Conservation (phyloP, 2,113 vertebrate genomes). For the Tetrax tetrax region DNA sequence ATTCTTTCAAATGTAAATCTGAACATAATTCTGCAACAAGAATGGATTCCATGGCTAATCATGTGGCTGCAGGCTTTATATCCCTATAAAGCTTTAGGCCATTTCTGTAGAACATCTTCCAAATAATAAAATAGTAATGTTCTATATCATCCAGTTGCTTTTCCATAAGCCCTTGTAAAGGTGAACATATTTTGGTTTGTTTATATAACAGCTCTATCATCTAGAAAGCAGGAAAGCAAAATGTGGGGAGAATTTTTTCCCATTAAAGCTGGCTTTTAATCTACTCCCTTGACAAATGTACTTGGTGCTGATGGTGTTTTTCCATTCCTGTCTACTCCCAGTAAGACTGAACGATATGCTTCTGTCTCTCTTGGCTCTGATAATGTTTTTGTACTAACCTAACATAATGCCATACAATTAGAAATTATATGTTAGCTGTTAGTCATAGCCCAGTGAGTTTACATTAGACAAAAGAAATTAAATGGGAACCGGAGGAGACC, state of each 20-base stretch:
- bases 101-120: conserved; percentile 24
- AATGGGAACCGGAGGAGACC: conserved; percentile 70
- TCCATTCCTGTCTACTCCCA: conserved; percentile 58
- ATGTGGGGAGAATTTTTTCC: neutral
- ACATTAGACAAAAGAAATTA: conserved; percentile 78
- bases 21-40: conserved; percentile 39
- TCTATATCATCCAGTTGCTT: neutral
- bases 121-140: conserved; percentile 30
- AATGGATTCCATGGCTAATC: conserved; percentile 3
- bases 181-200: conserved; percentile 32
- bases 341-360: conserved; percentile 46
- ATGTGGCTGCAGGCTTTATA: neutral
- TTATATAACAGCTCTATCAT: conserved; percentile 16
- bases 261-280: conserved; percentile 62
- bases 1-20: conserved; percentile 63
- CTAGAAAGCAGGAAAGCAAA: conserved; percentile 12
- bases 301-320: conserved; percentile 57
- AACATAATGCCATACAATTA: conserved; percentile 74
- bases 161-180: conserved; percentile 23
- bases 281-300: conserved; percentile 50
- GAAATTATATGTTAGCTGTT: conserved; percentile 75
- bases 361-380: conserved; percentile 63
- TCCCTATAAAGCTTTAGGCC: neutral
- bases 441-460: conserved; percentile 78
- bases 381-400: conserved; percentile 72